A percentile compares a stretch with the other conserved stretches of the same genome.
phyloP scores from a whole-genome alignment of 2,113 vertebrate species.

The Thomomys bottae region DNA sequence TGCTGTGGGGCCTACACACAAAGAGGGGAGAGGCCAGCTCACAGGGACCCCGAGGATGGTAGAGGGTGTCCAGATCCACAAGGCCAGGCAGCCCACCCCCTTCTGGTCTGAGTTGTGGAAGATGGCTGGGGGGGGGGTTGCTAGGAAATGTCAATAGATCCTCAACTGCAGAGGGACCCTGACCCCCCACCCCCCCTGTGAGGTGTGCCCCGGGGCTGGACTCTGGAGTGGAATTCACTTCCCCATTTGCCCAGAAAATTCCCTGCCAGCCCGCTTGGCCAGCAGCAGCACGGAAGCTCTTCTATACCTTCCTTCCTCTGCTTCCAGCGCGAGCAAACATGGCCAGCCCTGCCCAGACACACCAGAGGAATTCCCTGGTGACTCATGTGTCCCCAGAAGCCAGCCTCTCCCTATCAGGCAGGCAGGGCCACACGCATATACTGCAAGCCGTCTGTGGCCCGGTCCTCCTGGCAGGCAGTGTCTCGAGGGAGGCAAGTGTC shows the following conservation, averaged over 20 bases:
- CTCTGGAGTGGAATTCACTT: slow-evolving; percentile 70
- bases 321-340: slow-evolving; percentile 43
- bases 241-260: slow-evolving; percentile 79
- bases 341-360: not conserved
- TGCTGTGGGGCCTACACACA: no score
- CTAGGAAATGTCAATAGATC: no score
- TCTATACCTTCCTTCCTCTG: slow-evolving; percentile 58
- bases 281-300: rapidly evolving
- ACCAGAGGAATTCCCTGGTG: slow-evolving; percentile 76
- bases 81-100: not conserved
- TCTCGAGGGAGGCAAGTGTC: not conserved
- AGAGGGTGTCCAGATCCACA: not conserved
- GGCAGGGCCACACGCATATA: not conserved
- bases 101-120: not conserved
- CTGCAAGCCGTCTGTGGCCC: no score
- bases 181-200: not conserved
- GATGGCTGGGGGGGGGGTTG: no score
- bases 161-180: not conserved
- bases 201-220: not conserved
- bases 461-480: not conserved
- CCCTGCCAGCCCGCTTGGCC: slow-evolving; percentile 75
- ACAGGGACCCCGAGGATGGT: no score
- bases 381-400: not conserved
- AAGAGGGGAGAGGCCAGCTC: no score
- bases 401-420: not conserved